phyloP scores from a whole-genome alignment of 64 coral and sea anemone genomes.

The Hydrozoanthus tunicans region DNA sequence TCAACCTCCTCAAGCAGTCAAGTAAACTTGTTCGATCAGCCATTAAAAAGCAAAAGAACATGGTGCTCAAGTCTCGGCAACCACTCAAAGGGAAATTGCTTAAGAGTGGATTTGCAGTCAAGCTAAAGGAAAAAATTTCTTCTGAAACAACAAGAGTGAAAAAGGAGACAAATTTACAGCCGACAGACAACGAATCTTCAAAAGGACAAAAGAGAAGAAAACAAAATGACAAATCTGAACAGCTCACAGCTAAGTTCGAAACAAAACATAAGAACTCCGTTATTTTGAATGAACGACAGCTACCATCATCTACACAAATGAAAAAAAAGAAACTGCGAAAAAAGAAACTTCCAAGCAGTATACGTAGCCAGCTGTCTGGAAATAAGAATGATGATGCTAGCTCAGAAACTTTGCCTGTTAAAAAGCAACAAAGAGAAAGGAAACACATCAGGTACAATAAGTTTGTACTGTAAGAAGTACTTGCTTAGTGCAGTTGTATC shows the following conservation, averaged over 20 bases:
- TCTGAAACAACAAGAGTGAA: neutral
- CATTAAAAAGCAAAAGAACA: conserved; percentile 45
- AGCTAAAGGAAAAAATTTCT: neutral
- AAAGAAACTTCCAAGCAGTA: neutral
- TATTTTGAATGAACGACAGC: conserved; percentile 2
- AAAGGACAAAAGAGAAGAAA: neutral
- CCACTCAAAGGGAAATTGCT: conserved; percentile 6
- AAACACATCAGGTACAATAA: conserved; percentile 16
- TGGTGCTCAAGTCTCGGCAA: neutral
- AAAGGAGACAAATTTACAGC: neutral
- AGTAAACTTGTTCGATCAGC: conserved; percentile 55
- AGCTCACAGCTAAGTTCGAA: neutral
- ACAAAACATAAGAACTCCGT: neutral
- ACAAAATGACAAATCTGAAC: neutral
- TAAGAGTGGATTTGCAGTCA: neutral
- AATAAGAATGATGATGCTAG: neutral
- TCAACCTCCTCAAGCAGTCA: conserved; percentile 44
- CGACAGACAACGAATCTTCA: neutral
- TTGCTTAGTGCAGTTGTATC: neutral
- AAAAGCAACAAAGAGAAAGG: conserved; percentile 10
- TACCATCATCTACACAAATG: neutral
- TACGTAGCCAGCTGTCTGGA: neutral
- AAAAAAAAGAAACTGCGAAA: conserved; percentile 35
- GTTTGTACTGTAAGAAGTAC: neutral
- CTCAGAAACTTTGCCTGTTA: conserved; percentile 5